These are phyloP conservation scores for Penaeus vannamei DNA, from an alignment of 1,140 invertebrate species.

Conservation along the genomic window DNA sequence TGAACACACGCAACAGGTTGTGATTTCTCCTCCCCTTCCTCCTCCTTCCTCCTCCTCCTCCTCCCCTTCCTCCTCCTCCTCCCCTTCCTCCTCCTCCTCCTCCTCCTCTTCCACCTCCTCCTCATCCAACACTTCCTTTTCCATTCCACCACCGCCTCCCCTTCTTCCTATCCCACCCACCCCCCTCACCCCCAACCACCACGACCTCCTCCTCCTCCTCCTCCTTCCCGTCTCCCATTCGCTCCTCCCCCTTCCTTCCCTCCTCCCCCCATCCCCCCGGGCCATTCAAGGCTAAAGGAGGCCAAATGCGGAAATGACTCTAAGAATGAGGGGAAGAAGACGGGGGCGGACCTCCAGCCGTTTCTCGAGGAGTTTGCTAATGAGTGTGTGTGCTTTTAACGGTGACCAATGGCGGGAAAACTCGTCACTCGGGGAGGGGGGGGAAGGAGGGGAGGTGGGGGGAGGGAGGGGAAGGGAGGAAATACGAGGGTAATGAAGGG, in stretches of 20 bases:
- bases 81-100: neutral
- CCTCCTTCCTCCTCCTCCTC: neutral
- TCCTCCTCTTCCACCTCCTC: neutral
- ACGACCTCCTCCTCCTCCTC: neutral
- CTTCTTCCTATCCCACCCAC: neutral
- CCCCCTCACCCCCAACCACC: neutral
- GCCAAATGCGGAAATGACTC: slow-evolving; percentile 39
- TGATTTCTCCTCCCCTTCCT: slow-evolving; percentile 18
- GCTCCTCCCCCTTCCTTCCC: neutral
- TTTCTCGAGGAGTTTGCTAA: slow-evolving; percentile 1
- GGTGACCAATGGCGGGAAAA: slow-evolving; percentile 1
- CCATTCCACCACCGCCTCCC: neutral
- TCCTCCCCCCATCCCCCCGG: neutral
- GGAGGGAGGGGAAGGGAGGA: neutral
- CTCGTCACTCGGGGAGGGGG: neutral
- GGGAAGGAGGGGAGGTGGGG: neutral
- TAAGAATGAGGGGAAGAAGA: slow-evolving; percentile 25
- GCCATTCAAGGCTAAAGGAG: slow-evolving; percentile 28
- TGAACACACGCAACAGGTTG: no score
- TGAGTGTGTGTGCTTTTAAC: slow-evolving; percentile 36
- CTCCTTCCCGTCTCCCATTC: neutral
- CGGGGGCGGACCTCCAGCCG: slow-evolving; percentile 21
- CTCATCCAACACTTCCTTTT: neutral
- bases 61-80: neutral
- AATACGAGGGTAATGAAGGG: neutral